phyloP scores from a whole-genome alignment of 2,797 vertebrate species.

The Telmatherina bonti region DNA sequence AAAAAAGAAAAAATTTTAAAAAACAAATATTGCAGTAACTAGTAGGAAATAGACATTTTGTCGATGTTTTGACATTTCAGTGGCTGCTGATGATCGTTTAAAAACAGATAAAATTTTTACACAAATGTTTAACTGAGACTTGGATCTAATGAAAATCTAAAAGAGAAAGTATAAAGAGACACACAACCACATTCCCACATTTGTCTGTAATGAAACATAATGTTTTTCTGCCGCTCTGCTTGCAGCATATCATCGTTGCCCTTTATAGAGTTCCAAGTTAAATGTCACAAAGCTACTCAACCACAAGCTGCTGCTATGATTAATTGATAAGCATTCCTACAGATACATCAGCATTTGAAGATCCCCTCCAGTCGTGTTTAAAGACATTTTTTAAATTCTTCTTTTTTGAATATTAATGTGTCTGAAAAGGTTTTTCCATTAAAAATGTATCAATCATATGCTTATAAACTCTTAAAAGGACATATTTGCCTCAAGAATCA shows the following conservation, averaged over 20 bases:
- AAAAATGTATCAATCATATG: conserved; percentile 1
- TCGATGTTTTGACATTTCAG: background rate
- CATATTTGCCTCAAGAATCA: background rate
- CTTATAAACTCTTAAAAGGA: background rate
- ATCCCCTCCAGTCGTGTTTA: conserved; percentile 17
- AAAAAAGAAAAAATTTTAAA: too few species aligned
- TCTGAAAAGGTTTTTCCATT: background rate
- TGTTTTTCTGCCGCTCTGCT: conserved; percentile 7
- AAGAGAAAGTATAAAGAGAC: background rate
- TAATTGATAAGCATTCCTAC: conserved; percentile 70
- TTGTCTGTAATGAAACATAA: conserved; percentile 11
- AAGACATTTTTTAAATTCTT: conserved; percentile 9
- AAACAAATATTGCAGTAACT: background rate
- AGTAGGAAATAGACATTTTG: background rate
- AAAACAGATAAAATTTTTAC: conserved; percentile 5
- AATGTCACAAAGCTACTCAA: conserved; percentile 73
- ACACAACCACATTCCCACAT: conserved; percentile 12
- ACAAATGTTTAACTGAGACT: conserved; percentile 1
- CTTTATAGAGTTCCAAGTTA: conserved; percentile 51
- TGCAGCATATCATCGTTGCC: conserved; percentile 43
- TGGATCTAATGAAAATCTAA: conserved; percentile 2
- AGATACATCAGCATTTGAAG: conserved; percentile 25
- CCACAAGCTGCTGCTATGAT: conserved; percentile 73
- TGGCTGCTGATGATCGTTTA: background rate
- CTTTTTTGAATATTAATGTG: background rate